Evolutionary conservation across 2,113 vertebrate genomes (phyloP), one percentile per base, ranked within the genome.

Genomic region (Alligator mississippiensis): DNA sequence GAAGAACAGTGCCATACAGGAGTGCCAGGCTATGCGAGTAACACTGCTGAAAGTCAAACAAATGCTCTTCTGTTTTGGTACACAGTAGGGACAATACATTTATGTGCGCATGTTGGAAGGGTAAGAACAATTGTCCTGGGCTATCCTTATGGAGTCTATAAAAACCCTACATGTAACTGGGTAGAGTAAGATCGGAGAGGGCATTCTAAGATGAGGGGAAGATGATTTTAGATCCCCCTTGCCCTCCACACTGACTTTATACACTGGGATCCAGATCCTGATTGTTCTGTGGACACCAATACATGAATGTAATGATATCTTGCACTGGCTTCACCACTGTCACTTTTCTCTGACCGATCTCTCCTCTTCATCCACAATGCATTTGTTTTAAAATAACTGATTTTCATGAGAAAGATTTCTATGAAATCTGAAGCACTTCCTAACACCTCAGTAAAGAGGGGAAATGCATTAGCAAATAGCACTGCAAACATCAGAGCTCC

Each of bases 1-100:
- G 70, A 24, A 72, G 95, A 94, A 91, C 77, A 34, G 89, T 95
- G 89, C 93, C 92, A 91, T 76, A 90, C 83, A 82, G 94, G 95
- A 92, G 90, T 0, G 4, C 4, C 82, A 47, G 16, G 76, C 92
- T 95, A 96, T 77, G 95, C 91, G 25, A 55, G 13, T 24, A 93
- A 94, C 59, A 87, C 9, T 57, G 21, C 18, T 0, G 2, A 84
- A n/a, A 90, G 83, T 85, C 88, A 79, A 9, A 10, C 60, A 17
- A 8, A 72, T 0, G 1, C 28, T 4, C 64, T 47, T 15, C 64
- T 3, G 55, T 27, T 24, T 4, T 59, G 47, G 47, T 12, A 22
- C 70, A 24, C 19, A 72, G 30, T 34, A 34, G 21, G 3, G 11
- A 11, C 64, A 17, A n/a, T 11, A 30, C 64, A 19, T 68, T 19